Evolutionary conservation across 2,113 vertebrate species (phyloP).

Genomic region (Tauraco erythrolophus): DNA sequence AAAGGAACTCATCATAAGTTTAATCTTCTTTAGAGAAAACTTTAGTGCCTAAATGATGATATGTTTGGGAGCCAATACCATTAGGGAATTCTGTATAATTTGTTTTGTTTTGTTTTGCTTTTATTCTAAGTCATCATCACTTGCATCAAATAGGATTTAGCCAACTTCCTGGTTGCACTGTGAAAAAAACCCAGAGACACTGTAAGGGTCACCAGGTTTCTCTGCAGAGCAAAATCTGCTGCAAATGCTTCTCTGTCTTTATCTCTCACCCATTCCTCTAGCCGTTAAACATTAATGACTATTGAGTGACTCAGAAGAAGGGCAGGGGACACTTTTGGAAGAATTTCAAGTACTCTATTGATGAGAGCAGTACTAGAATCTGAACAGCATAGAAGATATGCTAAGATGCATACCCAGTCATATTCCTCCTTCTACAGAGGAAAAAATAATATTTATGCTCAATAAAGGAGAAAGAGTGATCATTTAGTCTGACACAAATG

Average conservation of each 20-base stretch:
- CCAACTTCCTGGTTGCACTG: neutral
- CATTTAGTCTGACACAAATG: neutral
- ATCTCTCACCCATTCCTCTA: neutral
- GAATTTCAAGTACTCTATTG: constrained; percentile 37
- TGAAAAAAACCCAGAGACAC: neutral
- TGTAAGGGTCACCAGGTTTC: constrained; percentile 6
- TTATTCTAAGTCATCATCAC: constrained; percentile 3
- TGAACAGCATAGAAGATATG: neutral
- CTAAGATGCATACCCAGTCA: neutral
- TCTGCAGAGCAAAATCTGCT: constrained; percentile 12
- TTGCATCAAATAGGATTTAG: constrained; percentile 22
- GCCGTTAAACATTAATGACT: constrained; percentile 50
- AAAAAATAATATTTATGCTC: neutral
- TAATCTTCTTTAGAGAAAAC: neutral
- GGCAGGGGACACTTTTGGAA: constrained; percentile 25
- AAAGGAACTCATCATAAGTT: neutral
- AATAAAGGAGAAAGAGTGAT: neutral
- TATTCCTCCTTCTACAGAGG: neutral
- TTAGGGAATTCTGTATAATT: neutral
- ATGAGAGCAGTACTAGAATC: neutral
- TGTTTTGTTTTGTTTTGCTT: neutral
- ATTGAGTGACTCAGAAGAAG: constrained; percentile 43
- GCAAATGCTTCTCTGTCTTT: neutral
- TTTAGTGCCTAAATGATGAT: neutral
- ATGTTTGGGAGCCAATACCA: neutral